phyloP scores from a whole-genome alignment of 1,140 invertebrate species.

The Zaprionus ghesquierei region DNA sequence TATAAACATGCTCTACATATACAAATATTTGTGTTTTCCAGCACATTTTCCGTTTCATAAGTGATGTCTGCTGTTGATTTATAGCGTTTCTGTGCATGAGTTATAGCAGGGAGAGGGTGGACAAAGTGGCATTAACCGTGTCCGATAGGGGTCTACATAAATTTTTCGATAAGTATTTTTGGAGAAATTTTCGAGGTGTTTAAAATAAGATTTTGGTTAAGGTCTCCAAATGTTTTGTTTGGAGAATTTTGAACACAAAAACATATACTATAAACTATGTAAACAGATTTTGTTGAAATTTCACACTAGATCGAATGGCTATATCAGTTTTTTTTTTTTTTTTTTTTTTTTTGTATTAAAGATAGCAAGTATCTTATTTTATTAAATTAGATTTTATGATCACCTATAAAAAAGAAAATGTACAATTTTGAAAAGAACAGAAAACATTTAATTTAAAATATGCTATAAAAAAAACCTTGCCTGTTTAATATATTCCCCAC shows the following conservation, averaged over 20 bases:
- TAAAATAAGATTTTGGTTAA: background rate
- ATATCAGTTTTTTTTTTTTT: too few species aligned
- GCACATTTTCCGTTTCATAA: slow-evolving; percentile 26
- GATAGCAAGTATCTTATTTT: too few species aligned
- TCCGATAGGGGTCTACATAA: background rate
- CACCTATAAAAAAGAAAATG: too few species aligned
- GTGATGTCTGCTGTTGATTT: slow-evolving; percentile 37
- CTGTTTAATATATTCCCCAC: background rate
- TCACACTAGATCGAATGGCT: too few species aligned
- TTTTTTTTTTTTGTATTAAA: too few species aligned
- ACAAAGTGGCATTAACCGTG: background rate
- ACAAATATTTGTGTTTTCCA: slow-evolving; percentile 6
- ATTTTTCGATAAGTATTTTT: background rate
- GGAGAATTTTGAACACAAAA: too few species aligned
- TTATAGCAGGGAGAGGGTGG: slow-evolving; percentile 5
- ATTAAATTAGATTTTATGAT: too few species aligned
- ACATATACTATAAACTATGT: too few species aligned
- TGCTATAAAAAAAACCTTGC: too few species aligned
- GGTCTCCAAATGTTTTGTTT: background rate
- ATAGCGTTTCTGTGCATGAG: slow-evolving; percentile 16
- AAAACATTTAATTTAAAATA: background rate
- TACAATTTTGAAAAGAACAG: background rate
- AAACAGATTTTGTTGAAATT: too few species aligned
- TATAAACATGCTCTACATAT: background rate
- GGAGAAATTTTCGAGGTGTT: background rate